Base-by-base conservation (phyloP, 2,797 vertebrate genomes). In the Notolepis coatsorum region DNA sequence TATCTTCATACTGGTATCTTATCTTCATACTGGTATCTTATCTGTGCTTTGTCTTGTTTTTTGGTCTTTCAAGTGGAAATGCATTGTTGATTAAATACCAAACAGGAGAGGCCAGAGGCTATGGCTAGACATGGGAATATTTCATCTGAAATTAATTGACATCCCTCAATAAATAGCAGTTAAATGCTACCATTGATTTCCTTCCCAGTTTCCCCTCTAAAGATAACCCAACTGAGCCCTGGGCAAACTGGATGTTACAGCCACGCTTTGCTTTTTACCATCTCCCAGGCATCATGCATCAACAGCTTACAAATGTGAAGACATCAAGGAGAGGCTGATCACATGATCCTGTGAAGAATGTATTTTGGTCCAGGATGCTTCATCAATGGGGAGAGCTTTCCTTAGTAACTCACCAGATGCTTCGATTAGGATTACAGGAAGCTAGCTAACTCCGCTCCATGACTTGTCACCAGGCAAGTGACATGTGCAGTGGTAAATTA, bases 401-500 rank as follows among this genome's bases (percentile, higher is more conserved):
- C 25, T 35, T 56, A 31, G 23, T 50, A 2, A 58, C 21, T 28
- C 7, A 17, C 5, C 35, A 18, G 4, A 17, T 31, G 3, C 41
- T 20, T 17, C 33, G 30, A 46, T 47, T 54, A 48, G 33, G 35
- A 51, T 51, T 43, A 47, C 7, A n/a, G 10, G 24, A 54, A 53
- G 21, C n/a, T 13, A 12, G 30, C 13, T n/a, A 55, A 59, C 52
- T 30, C 21, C 30, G 15, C 20, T 2, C 0, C 5, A 17, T 12
- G 10, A 17, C 8, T 28, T 35, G 24, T 42, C 47, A 60, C 56
- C 58, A 20, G 61, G 8, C 46, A 18, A 60, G 13, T 27, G 7
- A 45, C 7, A 51, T 58, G 33, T 28, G 38, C 23, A 23, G n/a
- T 30, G 30, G 6, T 71, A 70, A 71, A 65, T 65, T 31, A 68